phyloP scores from a whole-genome alignment of 2,797 vertebrate genomes.

The Crotalus adamanteus region DNA sequence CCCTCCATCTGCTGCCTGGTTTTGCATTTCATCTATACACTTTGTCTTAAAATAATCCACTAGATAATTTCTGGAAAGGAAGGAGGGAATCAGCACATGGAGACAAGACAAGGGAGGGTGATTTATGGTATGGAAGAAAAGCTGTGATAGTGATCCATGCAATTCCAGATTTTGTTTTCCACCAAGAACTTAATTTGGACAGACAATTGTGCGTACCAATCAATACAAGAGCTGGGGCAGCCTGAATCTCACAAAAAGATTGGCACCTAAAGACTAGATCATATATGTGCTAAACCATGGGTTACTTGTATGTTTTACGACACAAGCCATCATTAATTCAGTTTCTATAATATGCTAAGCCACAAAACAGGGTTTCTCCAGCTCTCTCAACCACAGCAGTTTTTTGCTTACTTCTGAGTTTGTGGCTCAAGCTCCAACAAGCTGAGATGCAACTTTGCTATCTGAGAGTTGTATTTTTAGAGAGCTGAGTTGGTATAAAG shows the following conservation, averaged over 20 bases:
- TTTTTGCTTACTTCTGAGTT: not conserved
- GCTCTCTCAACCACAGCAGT: not conserved
- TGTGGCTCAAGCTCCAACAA: too few relatives aligned
- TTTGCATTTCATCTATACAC: conserved; percentile 71
- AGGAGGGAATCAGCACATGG: not conserved
- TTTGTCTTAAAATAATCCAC: conserved; percentile 70
- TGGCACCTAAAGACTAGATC: not conserved
- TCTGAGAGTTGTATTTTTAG: not conserved
- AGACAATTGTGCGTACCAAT: not conserved
- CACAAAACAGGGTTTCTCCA: not conserved
- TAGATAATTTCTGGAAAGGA: conserved; percentile 65
- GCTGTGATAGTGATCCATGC: not conserved
- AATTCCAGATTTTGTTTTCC: not conserved
- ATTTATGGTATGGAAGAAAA: not conserved
- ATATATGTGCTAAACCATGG: not conserved
- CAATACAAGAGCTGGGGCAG: not conserved
- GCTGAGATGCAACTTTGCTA: not conserved
- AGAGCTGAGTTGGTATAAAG: not conserved
- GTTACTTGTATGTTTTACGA: not conserved
- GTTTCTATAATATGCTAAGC: not conserved
- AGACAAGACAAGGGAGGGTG: not conserved
- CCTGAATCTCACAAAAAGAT: not conserved
- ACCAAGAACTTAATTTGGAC: not conserved
- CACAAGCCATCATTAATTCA: not conserved
- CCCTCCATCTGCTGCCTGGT: conserved; percentile 2